These are phyloP conservation scores for Pseudopipra pipra DNA, from an alignment of 2,113 vertebrate genomes.

Conservation along the genomic window DNA sequence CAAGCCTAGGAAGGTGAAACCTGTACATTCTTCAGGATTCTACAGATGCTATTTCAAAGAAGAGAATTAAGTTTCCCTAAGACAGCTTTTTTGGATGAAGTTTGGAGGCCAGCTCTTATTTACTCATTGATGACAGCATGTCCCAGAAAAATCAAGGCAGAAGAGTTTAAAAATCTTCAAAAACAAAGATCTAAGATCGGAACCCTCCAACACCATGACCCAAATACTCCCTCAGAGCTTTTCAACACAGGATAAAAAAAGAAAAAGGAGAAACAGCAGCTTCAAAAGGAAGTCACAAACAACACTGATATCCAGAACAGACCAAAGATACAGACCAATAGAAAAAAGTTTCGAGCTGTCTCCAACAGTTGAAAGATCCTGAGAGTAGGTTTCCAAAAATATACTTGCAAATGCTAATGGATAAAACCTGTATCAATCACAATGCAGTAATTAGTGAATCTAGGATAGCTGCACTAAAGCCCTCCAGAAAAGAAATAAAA, in stretches of 20 bases:
- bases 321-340: not conserved
- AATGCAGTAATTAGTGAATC: not conserved
- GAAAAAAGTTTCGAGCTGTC: not conserved
- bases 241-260: not conserved
- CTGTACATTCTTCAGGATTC: not conserved
- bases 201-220: not conserved
- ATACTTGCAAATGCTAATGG: not conserved
- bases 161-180: not conserved
- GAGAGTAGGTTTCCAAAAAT: not conserved
- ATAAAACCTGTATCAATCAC: not conserved
- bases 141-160: slow-evolving; percentile 8
- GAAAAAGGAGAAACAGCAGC: not conserved
- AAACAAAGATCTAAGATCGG: not conserved
- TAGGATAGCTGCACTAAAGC: not conserved
- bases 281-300: not conserved
- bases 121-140: not conserved
- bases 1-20: not conserved
- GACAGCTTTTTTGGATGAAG: not conserved
- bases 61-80: not conserved
- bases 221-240: not conserved
- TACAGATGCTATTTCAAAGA: not conserved
- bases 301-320: not conserved
- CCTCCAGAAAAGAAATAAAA: not conserved
- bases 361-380: not conserved
- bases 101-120: not conserved